Conservation (phyloP, 2,888 invertebrate genomes). For the Tolmerus cingulatus region DNA sequence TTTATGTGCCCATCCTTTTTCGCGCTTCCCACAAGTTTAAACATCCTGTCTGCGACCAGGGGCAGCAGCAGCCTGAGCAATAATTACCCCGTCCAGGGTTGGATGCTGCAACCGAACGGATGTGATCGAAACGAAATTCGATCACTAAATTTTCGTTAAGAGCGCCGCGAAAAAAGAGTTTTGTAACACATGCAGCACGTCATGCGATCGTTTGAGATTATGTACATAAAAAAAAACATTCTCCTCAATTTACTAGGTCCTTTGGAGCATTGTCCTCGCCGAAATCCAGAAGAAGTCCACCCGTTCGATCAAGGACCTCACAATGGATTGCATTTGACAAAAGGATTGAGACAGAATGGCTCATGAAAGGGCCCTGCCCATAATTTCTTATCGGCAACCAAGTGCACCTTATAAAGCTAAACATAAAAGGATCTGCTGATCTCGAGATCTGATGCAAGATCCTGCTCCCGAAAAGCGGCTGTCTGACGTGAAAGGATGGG, state of each 20-base stretch:
- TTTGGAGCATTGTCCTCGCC: slow-evolving; percentile 19
- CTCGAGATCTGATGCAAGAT: slow-evolving; percentile 32
- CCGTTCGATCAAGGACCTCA: slow-evolving; percentile 4
- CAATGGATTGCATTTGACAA: slow-evolving; percentile 18
- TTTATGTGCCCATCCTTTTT: slow-evolving; percentile 30
- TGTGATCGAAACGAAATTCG: slow-evolving; percentile 34
- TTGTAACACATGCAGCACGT: slow-evolving; percentile 18
- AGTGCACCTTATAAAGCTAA: slow-evolving; percentile 1
- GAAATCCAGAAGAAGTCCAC: slow-evolving; percentile 22
- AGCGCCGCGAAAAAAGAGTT: neutral
- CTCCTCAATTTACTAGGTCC: neutral
- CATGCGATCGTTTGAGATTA: neutral
- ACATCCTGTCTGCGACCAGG: slow-evolving; percentile 13
- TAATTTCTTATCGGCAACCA: neutral
- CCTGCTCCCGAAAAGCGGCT: neutral
- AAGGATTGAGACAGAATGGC: neutral
- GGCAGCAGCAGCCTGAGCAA: neutral
- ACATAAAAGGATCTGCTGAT: slow-evolving; percentile 21
- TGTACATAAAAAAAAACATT: neutral
- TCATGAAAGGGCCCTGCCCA: neutral
- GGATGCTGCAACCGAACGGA: neutral
- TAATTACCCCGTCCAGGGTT: neutral
- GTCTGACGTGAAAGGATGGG: neutral
- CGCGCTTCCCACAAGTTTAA: slow-evolving; percentile 31
- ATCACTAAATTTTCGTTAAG: neutral